These are phyloP conservation scores for Xiphias gladius DNA, from an alignment of 2,113 vertebrate species.

Conservation along the genomic window DNA sequence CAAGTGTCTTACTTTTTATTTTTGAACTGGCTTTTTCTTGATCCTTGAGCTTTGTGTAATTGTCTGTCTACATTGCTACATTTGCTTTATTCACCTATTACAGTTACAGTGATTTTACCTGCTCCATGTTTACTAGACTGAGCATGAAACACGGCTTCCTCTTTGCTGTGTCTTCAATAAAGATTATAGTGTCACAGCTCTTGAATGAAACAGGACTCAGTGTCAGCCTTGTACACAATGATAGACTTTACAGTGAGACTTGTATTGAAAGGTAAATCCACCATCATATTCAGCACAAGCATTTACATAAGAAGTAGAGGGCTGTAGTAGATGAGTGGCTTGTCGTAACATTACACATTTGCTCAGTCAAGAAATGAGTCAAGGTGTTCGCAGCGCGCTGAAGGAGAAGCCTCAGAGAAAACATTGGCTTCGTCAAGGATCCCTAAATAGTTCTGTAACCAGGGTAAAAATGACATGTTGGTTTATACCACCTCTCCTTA, in stretches of 20 bases:
- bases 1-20: neutral
- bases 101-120: slow-evolving; percentile 47
- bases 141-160: slow-evolving; percentile 33
- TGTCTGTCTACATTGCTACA: slow-evolving; percentile 14
- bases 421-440: slow-evolving; percentile 67
- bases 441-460: slow-evolving; percentile 54
- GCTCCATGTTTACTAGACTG: slow-evolving; percentile 34
- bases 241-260: slow-evolving; percentile 55
- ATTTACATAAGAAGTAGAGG: slow-evolving; percentile 75
- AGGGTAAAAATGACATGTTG: slow-evolving; percentile 60
- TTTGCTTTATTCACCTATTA: slow-evolving; percentile 42
- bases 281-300: slow-evolving; percentile 52
- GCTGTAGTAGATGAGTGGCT: slow-evolving; percentile 66
- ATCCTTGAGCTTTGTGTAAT: slow-evolving; percentile 27
- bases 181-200: slow-evolving; percentile 43
- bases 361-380: slow-evolving; percentile 62
- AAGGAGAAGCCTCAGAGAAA: slow-evolving; percentile 49
- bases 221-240: slow-evolving; percentile 37
- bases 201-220: slow-evolving; percentile 45
- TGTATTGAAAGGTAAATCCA: slow-evolving; percentile 68
- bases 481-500: slow-evolving; percentile 20
- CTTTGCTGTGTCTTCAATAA: slow-evolving; percentile 9
- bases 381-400: slow-evolving; percentile 51
- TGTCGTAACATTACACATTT: slow-evolving; percentile 66
- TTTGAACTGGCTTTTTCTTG: neutral